Evolutionary conservation across 2,113 vertebrate genomes (phyloP).

Genomic region (Misgurnus mizolepis): DNA sequence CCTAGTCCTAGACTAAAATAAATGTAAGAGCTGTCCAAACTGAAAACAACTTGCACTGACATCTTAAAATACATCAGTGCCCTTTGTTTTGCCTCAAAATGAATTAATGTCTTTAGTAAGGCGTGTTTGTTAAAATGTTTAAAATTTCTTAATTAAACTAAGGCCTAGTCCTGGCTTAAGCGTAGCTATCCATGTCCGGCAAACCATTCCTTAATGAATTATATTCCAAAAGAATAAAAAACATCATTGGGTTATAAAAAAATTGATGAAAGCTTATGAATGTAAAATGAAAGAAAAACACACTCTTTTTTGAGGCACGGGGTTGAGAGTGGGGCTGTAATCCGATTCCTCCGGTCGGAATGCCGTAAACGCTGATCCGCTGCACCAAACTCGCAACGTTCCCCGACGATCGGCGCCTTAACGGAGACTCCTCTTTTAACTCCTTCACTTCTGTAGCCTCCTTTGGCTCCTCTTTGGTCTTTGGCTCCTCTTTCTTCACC

Average conservation of each 20-base stretch:
- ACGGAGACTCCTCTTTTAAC: slow-evolving; percentile 78
- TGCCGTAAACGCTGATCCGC: slow-evolving; percentile 89
- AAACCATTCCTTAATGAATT: no score
- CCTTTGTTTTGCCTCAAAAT: no score
- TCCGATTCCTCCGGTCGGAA: slow-evolving; percentile 89
- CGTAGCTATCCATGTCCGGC: no score
- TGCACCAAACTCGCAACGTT: slow-evolving; percentile 94
- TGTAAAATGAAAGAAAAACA: slow-evolving; percentile 45
- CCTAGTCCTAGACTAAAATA: no score
- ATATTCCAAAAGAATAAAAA: no score
- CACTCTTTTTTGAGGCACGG: slow-evolving; percentile 84
- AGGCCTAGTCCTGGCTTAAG: no score
- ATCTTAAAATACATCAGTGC: no score
- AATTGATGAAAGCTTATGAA: neutral
- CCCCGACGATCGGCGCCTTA: slow-evolving; percentile 78
- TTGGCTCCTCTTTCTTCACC: slow-evolving; percentile 78
- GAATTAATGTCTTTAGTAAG: no score
- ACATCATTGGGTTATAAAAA: neutral
- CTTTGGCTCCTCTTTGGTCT: slow-evolving; percentile 50
- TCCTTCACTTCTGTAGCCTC: slow-evolving; percentile 63
- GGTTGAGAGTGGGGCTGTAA: slow-evolving; percentile 82
- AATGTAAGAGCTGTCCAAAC: no score
- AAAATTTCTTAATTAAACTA: no score
- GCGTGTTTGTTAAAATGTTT: no score
- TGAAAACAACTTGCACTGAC: no score